A percentile compares a stretch with the other conserved stretches of the same genome.
These are phyloP conservation scores for Pseudochirops corinnae DNA, from an alignment of 2,797 vertebrate species.

Conservation along the genomic window DNA sequence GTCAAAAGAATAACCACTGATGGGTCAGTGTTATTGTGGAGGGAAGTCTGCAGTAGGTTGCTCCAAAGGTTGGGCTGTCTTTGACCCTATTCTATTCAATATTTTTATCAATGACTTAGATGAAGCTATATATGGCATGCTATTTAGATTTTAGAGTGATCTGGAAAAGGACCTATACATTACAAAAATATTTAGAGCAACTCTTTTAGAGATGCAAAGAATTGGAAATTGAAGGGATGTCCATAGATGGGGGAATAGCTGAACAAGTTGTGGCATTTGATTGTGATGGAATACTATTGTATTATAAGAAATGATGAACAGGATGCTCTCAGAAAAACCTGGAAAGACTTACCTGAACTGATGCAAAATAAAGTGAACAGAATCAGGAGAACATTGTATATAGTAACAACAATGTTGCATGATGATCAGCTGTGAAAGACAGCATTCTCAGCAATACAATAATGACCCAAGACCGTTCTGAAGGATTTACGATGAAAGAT, in stretches of 20 bases:
- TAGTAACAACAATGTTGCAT: neutral
- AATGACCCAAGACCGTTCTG: neutral
- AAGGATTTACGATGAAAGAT: neutral
- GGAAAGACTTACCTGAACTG: neutral
- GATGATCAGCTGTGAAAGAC: neutral
- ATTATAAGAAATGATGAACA: too few relatives aligned
- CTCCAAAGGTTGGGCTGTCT: neutral
- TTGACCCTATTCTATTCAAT: neutral
- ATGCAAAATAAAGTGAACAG: neutral
- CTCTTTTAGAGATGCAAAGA: too few relatives aligned
- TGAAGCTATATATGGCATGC: neutral
- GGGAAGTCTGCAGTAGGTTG: neutral
- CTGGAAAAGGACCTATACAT: too few relatives aligned
- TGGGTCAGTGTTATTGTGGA: neutral
- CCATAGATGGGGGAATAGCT: too few relatives aligned
- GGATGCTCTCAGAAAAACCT: neutral
- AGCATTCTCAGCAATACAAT: neutral
- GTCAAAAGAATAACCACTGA: neutral
- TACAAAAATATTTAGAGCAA: too few relatives aligned
- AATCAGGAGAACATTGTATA: neutral
- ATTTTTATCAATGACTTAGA: neutral
- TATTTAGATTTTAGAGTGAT: neutral
- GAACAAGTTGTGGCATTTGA: too few relatives aligned
- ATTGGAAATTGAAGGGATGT: too few relatives aligned
- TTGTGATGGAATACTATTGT: too few relatives aligned